Base-by-base conservation (phyloP, 2,113 vertebrate genomes). In the Poeciliopsis prolifica region DNA sequence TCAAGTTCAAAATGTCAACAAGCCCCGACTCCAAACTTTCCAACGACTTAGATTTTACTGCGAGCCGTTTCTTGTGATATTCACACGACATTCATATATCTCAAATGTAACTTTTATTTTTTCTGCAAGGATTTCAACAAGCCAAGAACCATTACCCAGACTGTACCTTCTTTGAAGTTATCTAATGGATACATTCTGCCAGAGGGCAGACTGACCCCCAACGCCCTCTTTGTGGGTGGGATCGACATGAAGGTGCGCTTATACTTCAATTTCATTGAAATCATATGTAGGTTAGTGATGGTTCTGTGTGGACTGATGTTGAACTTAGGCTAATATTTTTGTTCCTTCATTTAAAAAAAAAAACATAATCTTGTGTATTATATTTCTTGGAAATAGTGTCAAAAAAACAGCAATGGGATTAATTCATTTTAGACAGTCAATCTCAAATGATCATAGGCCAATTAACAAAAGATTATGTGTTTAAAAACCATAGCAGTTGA, bases 141-240 rank as follows among this genome's bases (percentile, higher is more conserved):
- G 68, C 67, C 75, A 40, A 79, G 72, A 61, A 75, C 10, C 54
- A 91, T 68, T 51, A 74, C 71, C 80, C 94, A 89, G 75, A 80
- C 87, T 0, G 87, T 94, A 0, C 74, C 86, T 22, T 79, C 94
- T 74, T 42, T 86, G 61, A 70, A 94, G 72, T 80, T 96, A 87
- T 94, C 91, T 54, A 97, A 98, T 87, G 96, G 97, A 79, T 99
- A 96, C 89, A 92, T 98, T 85, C 92, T 99, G 75, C 98, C 97
- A 6, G 96, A 97, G 91, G 98, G 98, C 70, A 98, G 92, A 94
- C 90, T 96, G 86, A 97, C 96, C 73, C 98, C 97, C n/a, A 99
- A 99, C 74, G 95, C 97, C 0, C 83, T 99, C 63, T 99, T 99
- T 77, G 97, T 99, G 74, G 97, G 97, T 78, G 97, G 98, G 82